phyloP scores from a whole-genome alignment of 92 coral and sea anemone genomes.

The Porites lobata region DNA sequence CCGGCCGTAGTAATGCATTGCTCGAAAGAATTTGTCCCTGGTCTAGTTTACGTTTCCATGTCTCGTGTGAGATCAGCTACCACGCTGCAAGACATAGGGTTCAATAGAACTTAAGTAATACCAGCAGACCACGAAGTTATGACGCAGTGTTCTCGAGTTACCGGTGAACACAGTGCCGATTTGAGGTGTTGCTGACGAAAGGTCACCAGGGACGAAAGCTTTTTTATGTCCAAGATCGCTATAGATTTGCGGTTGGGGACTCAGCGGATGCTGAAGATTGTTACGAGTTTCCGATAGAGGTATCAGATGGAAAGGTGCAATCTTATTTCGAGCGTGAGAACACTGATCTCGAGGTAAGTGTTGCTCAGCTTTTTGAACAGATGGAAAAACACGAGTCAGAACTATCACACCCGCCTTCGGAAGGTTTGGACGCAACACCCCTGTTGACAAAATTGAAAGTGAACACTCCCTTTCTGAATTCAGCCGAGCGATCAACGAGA shows the following conservation, averaged over 20 bases:
- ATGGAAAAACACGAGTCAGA: neutral
- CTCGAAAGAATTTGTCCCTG: constrained; percentile 3
- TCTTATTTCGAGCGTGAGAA: neutral
- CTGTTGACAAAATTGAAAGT: neutral
- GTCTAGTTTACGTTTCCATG: neutral
- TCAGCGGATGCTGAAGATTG: neutral
- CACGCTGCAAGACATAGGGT: neutral
- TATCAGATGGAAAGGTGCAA: constrained; percentile 17
- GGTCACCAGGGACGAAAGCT: neutral
- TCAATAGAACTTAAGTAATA: neutral
- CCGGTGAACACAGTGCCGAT: neutral
- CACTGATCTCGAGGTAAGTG: neutral
- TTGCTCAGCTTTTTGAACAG: neutral
- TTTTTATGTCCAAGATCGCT: neutral
- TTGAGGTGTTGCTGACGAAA: no score
- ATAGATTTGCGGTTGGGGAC: neutral
- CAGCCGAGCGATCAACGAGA: constrained; percentile 3
- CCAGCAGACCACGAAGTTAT: neutral
- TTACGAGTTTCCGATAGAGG: neutral
- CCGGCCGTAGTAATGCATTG: neutral
- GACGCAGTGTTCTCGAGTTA: neutral
- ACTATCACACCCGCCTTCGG: neutral
- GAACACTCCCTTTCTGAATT: neutral
- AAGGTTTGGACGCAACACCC: neutral
- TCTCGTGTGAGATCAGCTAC: neutral